Conservation (phyloP, 2,113 vertebrate genomes). For the Telmatochromis sp. region DNA sequence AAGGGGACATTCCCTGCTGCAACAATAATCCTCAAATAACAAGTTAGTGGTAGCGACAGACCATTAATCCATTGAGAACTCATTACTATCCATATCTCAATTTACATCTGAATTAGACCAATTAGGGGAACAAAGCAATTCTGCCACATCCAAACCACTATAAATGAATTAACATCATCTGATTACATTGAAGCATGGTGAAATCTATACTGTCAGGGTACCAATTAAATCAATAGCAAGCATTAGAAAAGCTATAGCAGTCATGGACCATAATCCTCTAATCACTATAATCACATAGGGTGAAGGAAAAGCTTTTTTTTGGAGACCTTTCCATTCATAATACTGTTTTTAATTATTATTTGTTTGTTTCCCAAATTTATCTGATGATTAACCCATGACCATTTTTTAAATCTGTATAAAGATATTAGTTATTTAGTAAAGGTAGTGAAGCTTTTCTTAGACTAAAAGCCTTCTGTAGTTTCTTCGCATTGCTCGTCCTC, state of each 20-base stretch:
- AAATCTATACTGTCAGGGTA: conserved; percentile 19
- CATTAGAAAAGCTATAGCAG: background rate
- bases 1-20: background rate
- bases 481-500: background rate
- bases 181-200: conserved; percentile 46
- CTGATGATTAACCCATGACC: background rate
- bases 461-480: background rate
- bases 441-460: background rate
- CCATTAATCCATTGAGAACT: conserved; percentile 53
- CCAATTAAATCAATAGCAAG: background rate
- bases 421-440: background rate
- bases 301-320: background rate
- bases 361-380: background rate
- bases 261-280: background rate
- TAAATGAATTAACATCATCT: conserved; percentile 63
- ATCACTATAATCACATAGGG: background rate
- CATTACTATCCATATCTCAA: conserved; percentile 57
- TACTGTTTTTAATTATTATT: background rate
- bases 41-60: conserved; percentile 43
- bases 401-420: background rate
- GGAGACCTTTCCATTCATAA: background rate
- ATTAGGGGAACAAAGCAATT: conserved; percentile 58
- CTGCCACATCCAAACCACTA: conserved; percentile 35
- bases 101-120: conserved; percentile 59
- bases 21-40: conserved; percentile 3